Evolutionary conservation across 2,113 vertebrate genomes (phyloP).

Genomic region (Perccottus glenii): DNA sequence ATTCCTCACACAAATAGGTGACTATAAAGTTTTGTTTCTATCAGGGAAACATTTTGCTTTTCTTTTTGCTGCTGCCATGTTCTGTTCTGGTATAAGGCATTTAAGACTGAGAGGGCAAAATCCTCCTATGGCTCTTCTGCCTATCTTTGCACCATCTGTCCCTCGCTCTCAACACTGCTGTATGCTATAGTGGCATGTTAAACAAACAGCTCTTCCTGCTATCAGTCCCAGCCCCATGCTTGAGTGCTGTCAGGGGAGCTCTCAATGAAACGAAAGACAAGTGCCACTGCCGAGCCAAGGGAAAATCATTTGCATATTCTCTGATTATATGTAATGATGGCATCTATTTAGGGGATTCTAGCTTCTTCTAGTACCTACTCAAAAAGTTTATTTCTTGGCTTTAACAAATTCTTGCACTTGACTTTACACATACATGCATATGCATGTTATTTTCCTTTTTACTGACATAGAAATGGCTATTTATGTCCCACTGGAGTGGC

Average conservation of each 20-base stretch:
- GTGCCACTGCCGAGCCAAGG: slow-evolving; percentile 46
- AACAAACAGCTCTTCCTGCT: slow-evolving; percentile 64
- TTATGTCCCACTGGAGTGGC: slow-evolving; percentile 33
- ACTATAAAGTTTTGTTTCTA: slow-evolving; percentile 20
- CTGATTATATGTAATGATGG: slow-evolving; percentile 68
- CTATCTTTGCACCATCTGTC: slow-evolving; percentile 57
- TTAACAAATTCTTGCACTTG: neutral
- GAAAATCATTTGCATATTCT: slow-evolving; percentile 63
- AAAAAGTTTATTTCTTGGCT: slow-evolving; percentile 19
- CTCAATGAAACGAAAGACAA: slow-evolving; percentile 50
- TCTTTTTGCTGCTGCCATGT: slow-evolving; percentile 8
- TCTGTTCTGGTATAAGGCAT: slow-evolving; percentile 16
- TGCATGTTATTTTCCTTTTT: slow-evolving; percentile 32
- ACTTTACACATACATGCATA: neutral
- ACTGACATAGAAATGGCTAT: slow-evolving; percentile 34
- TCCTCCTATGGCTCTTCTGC: slow-evolving; percentile 40
- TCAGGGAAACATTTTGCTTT: slow-evolving; percentile 29
- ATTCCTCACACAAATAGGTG: no score
- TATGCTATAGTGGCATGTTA: slow-evolving; percentile 57
- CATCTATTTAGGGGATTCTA: slow-evolving; percentile 52
- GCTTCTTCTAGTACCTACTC: slow-evolving; percentile 20
- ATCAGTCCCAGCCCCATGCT: slow-evolving; percentile 53
- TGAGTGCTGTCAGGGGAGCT: slow-evolving; percentile 56
- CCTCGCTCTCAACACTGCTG: slow-evolving; percentile 47
- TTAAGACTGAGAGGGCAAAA: slow-evolving; percentile 39